A percentile compares a stretch with the other conserved stretches of the same genome.
Evolutionary conservation across 1,140 invertebrate species (phyloP).

Genomic region (Uloborus diversus): DNA sequence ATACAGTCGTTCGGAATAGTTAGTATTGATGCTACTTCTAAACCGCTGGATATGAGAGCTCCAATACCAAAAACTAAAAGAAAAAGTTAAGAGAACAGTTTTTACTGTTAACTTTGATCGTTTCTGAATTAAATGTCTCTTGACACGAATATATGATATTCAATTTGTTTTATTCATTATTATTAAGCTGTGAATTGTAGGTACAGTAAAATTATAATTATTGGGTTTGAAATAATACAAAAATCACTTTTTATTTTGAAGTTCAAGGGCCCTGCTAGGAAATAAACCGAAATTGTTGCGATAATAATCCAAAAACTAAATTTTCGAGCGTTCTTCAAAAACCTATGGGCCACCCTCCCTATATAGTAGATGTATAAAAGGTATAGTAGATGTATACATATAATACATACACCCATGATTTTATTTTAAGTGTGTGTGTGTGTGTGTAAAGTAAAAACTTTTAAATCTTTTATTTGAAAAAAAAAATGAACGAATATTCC

Average conservation of each 20-base stretch:
- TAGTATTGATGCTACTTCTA: constrained; percentile 74
- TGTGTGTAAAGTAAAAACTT: neutral
- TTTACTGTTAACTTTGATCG: neutral
- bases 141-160: neutral
- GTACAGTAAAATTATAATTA: neutral
- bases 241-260: neutral
- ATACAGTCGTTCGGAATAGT: constrained; percentile 71
- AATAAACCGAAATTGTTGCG: too few relatives aligned
- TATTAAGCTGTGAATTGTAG: neutral
- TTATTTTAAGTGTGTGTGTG: neutral
- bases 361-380: too few relatives aligned
- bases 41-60: constrained; percentile 74
- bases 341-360: too few relatives aligned
- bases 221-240: neutral
- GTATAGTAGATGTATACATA: too few relatives aligned
- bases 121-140: neutral
- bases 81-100: constrained; percentile 20
- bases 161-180: neutral
- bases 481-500: neutral
- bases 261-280: too few relatives aligned
- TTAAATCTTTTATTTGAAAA: neutral
- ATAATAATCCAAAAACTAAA: too few relatives aligned
- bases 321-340: too few relatives aligned
- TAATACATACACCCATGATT: neutral
- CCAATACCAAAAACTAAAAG: constrained; percentile 74